phyloP scores from a whole-genome alignment of 2,113 vertebrate genomes.

The Lontra canadensis region DNA sequence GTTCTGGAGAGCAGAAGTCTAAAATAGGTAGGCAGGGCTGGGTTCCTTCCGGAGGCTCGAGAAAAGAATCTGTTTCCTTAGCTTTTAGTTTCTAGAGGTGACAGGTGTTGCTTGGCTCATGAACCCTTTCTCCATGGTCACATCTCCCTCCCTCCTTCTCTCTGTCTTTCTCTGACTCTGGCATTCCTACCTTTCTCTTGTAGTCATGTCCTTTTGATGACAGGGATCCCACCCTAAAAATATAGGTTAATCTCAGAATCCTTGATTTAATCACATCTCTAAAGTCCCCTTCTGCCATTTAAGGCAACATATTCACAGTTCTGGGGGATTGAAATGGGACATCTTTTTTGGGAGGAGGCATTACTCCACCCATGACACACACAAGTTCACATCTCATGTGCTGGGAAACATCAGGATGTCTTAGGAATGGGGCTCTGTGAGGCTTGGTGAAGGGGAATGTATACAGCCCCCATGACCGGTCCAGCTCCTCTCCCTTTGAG shows the following conservation, averaged over 20 bases:
- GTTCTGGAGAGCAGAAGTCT: not conserved
- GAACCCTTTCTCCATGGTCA: not conserved
- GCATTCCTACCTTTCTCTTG: not conserved
- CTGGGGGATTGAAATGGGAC: too few species aligned
- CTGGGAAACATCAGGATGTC: not conserved
- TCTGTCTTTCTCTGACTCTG: not conserved
- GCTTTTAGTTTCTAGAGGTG: not conserved
- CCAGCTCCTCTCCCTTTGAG: not conserved
- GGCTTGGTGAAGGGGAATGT: too few species aligned
- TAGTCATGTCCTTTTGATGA: not conserved
- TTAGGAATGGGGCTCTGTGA: not conserved
- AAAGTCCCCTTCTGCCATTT: not conserved
- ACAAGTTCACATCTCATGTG: not conserved
- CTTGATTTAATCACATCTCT: not conserved
- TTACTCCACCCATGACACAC: not conserved
- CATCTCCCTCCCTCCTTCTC: too few species aligned
- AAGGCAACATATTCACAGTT: rapidly evolving
- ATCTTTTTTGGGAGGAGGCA: not conserved
- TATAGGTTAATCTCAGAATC: not conserved
- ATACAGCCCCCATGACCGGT: not conserved
- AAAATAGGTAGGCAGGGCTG: rapidly evolving
- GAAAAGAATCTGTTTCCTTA: not conserved
- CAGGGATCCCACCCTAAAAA: not conserved
- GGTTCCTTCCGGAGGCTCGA: not conserved
- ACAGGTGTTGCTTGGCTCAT: not conserved